phyloP scores from a whole-genome alignment of 2,113 vertebrate genomes.

The Osmerus mordax region DNA sequence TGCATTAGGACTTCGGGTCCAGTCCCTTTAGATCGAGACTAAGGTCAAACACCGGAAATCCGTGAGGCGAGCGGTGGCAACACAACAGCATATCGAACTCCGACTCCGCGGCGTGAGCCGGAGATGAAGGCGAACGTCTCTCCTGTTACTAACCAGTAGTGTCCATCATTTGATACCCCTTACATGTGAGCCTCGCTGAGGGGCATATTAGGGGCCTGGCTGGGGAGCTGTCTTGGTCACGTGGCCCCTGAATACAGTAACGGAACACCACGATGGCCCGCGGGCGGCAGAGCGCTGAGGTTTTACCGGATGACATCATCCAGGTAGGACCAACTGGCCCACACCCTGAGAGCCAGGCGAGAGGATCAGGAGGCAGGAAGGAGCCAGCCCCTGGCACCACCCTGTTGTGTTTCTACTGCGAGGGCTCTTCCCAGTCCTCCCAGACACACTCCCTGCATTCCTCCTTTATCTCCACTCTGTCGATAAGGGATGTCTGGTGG shows the following conservation, averaged over 20 bases:
- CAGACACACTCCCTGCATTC: conserved; percentile 27
- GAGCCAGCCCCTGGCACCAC: background rate
- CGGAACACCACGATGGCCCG: background rate
- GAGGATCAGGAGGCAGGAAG: background rate
- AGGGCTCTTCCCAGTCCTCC: background rate
- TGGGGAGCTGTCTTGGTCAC: background rate
- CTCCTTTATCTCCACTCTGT: conserved; percentile 33
- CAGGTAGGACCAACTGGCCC: background rate
- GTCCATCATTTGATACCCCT: no score
- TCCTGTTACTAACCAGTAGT: no score
- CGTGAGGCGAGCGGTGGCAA: no score
- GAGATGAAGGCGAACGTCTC: no score
- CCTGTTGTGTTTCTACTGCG: background rate
- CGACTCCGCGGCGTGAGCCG: no score
- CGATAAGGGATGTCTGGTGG: conserved; percentile 40
- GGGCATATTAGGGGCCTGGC: no score
- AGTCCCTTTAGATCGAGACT: no score
- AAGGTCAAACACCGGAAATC: no score
- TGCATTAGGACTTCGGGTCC: background rate
- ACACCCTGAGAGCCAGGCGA: background rate
- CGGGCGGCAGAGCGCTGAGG: background rate
- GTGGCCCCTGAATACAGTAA: background rate
- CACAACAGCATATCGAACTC: no score
- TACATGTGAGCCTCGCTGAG: no score
- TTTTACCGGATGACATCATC: conserved; percentile 2